Evolutionary conservation across 2,888 invertebrate genomes (phyloP).

Genomic region (Callyntrura sp.): DNA sequence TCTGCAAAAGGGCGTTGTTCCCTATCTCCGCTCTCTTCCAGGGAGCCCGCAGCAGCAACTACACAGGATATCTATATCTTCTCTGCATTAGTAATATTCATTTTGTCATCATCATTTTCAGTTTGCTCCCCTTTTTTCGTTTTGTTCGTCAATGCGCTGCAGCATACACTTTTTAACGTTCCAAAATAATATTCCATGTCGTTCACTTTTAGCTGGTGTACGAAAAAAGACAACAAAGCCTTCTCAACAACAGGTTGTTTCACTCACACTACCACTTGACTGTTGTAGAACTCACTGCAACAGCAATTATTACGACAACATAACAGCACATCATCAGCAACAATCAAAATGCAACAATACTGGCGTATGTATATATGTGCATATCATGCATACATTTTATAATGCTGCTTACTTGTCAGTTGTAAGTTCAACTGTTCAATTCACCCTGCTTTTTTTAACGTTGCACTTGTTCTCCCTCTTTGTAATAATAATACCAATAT

Average conservation of each 20-base stretch:
- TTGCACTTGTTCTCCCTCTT: constrained; percentile 55
- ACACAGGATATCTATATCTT: constrained; percentile 57
- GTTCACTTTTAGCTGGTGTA: background rate
- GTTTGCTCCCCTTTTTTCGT: constrained; percentile 43
- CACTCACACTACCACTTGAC: constrained; percentile 9
- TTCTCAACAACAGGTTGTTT: constrained; percentile 55
- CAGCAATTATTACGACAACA: constrained; percentile 43
- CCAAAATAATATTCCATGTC: constrained; percentile 29
- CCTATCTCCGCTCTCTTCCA: constrained; percentile 67
- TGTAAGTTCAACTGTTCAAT: background rate
- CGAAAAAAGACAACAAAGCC: constrained; percentile 3
- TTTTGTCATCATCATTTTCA: constrained; percentile 61
- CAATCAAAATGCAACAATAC: constrained; percentile 54
- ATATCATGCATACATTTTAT: background rate
- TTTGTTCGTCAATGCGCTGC: constrained; percentile 5
- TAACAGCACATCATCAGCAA: constrained; percentile 21
- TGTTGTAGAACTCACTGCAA: constrained; percentile 35
- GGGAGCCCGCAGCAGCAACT: background rate
- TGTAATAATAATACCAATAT: background rate
- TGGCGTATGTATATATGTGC: background rate
- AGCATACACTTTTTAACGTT: constrained; percentile 43
- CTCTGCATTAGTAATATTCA: constrained; percentile 38
- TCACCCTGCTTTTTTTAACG: constrained; percentile 13
- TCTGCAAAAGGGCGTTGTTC: constrained; percentile 77
- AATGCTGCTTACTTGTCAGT: too few relatives aligned